phyloP scores from a whole-genome alignment of 2,113 vertebrate genomes.

The Prietella phreatophila region DNA sequence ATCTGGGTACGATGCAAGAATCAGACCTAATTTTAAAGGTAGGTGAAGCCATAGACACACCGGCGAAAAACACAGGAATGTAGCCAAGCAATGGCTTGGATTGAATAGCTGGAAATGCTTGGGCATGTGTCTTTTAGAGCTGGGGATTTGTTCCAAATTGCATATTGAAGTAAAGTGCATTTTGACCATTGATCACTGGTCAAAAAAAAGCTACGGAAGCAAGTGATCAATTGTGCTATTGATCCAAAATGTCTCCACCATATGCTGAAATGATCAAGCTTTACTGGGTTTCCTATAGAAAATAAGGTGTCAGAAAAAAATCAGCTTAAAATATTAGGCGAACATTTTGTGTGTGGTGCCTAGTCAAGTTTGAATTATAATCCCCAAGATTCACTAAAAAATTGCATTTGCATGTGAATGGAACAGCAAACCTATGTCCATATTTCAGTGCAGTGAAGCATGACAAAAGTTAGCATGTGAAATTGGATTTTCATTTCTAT shows the following conservation, averaged over 20 bases:
- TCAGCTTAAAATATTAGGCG: not conserved
- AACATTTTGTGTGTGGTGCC: slow-evolving; percentile 30
- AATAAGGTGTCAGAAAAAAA: slow-evolving; percentile 4
- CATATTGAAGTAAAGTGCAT: slow-evolving; percentile 42
- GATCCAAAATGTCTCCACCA: slow-evolving; percentile 43
- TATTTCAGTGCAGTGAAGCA: slow-evolving; percentile 30
- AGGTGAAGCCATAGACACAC: slow-evolving; percentile 66
- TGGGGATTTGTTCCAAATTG: slow-evolving; percentile 36
- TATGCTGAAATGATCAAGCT: slow-evolving; percentile 42
- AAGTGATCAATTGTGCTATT: slow-evolving; percentile 46
- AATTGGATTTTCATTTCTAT: slow-evolving; percentile 41
- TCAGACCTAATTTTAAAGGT: slow-evolving; percentile 99
- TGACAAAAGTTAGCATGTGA: slow-evolving; percentile 41
- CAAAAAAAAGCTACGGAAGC: slow-evolving; percentile 32
- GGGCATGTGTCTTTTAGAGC: slow-evolving; percentile 39
- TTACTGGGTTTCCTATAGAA: slow-evolving; percentile 34
- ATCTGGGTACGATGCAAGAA: slow-evolving; percentile 97
- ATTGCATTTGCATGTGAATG: slow-evolving; percentile 44
- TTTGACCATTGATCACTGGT: slow-evolving; percentile 35
- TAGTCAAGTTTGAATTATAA: slow-evolving; percentile 40
- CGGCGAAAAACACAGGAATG: slow-evolving; percentile 71
- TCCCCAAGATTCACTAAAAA: slow-evolving; percentile 37
- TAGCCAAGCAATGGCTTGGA: slow-evolving; percentile 59
- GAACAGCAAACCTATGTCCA: slow-evolving; percentile 37
- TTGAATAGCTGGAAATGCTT: slow-evolving; percentile 42